Evolutionary conservation across 2,797 vertebrate species (phyloP), one percentile per base, ranked within the genome.

Genomic region (Sebastolobus altivelis): DNA sequence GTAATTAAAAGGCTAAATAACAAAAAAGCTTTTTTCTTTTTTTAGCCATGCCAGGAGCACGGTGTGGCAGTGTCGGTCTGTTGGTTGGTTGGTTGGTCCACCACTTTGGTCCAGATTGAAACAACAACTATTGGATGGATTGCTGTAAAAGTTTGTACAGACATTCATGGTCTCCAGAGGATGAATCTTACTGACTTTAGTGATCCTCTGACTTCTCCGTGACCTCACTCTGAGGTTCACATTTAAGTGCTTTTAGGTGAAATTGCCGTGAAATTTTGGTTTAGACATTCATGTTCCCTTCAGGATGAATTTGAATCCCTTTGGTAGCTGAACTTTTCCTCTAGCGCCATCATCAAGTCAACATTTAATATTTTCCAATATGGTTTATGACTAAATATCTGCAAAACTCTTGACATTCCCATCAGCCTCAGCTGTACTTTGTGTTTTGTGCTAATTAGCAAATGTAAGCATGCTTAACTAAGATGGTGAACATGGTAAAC

Each of bases 401-500:
- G 18, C 29, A 59, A 27, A 18, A 33, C 16, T 33, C 5, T 33
- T 60, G 58, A 60, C 29, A 35, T 49, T 16, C 11, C 40, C 43
- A 37, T n/a, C 1, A 5, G 16, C 65, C 74, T 60, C 55, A 27
- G 55, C 75, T 62, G 25, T 18, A 11, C 22, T 49, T 52, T 59
- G 27, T 35, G 20, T 16, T 49, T 52, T 59, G 27, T 35, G 20
- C 37, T 31, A 56, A 58, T 22, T 33, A 66, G 27, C 52, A 33
- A 40, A 40, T 46, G 4, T 3, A 13, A 49, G 9, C 38, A 25
- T 46, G 54, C 8, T 46, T 43, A 74, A 43, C 12, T 8, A 35
- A 75, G 54, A 66, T 35, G 18, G 11, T 58, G 49, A 58, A 58
- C 54, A 43, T 43, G 40, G 43, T 46, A 46, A 46, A 52, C 65